Evolutionary conservation across 2,888 invertebrate genomes (phyloP).

Genomic region (Nephrotoma guestfalica): DNA sequence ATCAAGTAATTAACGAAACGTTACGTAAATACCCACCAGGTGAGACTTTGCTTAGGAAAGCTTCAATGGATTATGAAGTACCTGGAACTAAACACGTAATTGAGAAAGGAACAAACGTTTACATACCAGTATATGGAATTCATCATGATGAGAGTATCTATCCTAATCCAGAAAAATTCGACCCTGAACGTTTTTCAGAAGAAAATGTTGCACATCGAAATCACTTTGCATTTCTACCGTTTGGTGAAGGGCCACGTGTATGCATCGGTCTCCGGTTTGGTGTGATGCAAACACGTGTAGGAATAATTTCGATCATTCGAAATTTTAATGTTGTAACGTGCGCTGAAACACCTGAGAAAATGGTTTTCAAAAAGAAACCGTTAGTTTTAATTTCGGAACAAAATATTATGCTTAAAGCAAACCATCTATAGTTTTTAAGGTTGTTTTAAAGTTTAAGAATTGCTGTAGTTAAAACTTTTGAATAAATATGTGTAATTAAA

Average conservation of each 20-base stretch:
- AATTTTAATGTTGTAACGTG: conserved; percentile 8
- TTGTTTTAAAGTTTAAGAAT: no score
- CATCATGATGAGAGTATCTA: conserved; percentile 44
- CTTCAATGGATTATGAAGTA: conserved; percentile 33
- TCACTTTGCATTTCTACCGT: conserved; percentile 21
- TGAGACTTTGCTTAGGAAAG: conserved; percentile 32
- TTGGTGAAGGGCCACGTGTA: conserved; percentile 21
- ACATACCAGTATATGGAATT: conserved; percentile 40
- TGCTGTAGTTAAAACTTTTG: no score
- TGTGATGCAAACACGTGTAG: conserved; percentile 18
- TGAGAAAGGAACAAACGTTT: conserved; percentile 36
- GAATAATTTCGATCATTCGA: conserved; percentile 6
- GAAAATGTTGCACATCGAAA: conserved; percentile 34
- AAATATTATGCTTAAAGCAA: no score
- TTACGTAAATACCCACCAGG: conserved; percentile 39
- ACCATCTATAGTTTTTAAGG: no score
- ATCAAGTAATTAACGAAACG: conserved; percentile 33
- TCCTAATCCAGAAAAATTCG: conserved; percentile 44
- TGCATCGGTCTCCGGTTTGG: conserved; percentile 31
- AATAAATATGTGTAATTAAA: no score
- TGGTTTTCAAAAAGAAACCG: neutral
- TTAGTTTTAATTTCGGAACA: no score
- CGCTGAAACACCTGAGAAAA: conserved; percentile 19
- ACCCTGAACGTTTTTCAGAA: conserved; percentile 42
- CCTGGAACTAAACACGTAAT: conserved; percentile 33